Base-by-base conservation (phyloP, 2,888 invertebrate genomes). In the Meganola albula region DNA sequence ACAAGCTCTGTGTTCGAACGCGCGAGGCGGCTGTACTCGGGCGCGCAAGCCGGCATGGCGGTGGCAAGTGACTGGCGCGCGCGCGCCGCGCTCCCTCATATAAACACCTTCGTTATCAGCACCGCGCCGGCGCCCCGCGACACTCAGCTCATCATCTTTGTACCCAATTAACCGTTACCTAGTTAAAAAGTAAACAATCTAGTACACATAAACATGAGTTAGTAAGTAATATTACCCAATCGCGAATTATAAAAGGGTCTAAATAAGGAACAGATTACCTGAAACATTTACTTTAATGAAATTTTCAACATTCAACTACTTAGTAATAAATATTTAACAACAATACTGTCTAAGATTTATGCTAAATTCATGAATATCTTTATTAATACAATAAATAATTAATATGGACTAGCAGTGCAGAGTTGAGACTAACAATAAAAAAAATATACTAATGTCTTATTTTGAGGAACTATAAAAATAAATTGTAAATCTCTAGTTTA, bases 31-130 rank as follows among this genome's bases (percentile, higher is more conserved):
- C 86, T 74, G 67, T 87, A 90, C 64, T 91, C 91, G 49, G 90
- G 87, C 58, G 89, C 87, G 61, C 90, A 90, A 53, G 90, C 89
- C 71, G 91, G 91, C 91, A 91, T 91, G 66, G 70, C 77, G 66
- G 55, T 4, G 27, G 27, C 30, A 37, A 44, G 45, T 30, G 22
- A 13, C 37, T 24, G 35, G 37, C 39, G 37, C 73, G 78, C 78
- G 80, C 79, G 79, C 65, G 42, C 44, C 34, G 42, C 42, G 48
- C 44, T 53, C 34, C 57, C 54, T 70, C 72, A 84, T 85, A 82
- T 85, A 84, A 84, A 78, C 70, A 47, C 59, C 57, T 63, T 73
- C 72, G 74, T 83, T 83, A 79, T 80, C 77, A n/a, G n/a, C 20
- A 54, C 47, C 27, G 34, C 31, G 47, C 48, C 62, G 58, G 56